Evolutionary conservation across 2,113 vertebrate species (phyloP).

Genomic region (Anser brachyrhynchus): DNA sequence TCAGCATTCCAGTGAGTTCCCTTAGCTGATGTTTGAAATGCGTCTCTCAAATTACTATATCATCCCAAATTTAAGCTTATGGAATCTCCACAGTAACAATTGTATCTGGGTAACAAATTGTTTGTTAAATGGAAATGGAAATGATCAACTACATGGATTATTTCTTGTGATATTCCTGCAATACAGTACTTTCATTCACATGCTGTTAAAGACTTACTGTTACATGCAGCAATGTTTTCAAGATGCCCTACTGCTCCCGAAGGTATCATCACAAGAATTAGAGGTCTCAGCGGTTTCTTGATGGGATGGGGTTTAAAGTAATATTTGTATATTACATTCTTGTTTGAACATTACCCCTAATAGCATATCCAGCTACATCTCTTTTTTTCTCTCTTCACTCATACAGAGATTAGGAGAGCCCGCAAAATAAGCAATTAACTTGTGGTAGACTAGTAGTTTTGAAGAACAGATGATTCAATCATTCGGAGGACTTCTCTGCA

Average conservation of each 20-base stretch:
- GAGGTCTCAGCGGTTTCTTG: conserved; percentile 33
- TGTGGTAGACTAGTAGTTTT: not conserved
- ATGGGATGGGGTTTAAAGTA: conserved; percentile 1
- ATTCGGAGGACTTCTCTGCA: not conserved
- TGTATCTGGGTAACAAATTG: conserved; percentile 16
- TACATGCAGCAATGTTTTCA: not conserved
- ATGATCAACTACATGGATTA: not conserved
- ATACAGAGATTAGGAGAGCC: not conserved
- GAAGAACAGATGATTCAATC: not conserved
- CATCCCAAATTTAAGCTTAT: not conserved
- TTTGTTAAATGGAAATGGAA: conserved; percentile 37
- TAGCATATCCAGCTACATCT: not conserved
- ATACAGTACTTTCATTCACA: not conserved
- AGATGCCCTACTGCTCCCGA: conserved; percentile 22
- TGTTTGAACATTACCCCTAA: conserved; percentile 7
- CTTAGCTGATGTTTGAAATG: not conserved
- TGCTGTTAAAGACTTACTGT: not conserved
- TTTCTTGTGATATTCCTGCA: not conserved
- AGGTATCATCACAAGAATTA: conserved; percentile 13
- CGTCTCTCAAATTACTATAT: not conserved
- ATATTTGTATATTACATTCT: not conserved
- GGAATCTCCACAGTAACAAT: not conserved
- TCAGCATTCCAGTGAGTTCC: not conserved
- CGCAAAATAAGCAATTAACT: not conserved
- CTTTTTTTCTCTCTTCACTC: not conserved